phyloP scores from a whole-genome alignment of 2,888 invertebrate species.

The Lymantria dispar region DNA sequence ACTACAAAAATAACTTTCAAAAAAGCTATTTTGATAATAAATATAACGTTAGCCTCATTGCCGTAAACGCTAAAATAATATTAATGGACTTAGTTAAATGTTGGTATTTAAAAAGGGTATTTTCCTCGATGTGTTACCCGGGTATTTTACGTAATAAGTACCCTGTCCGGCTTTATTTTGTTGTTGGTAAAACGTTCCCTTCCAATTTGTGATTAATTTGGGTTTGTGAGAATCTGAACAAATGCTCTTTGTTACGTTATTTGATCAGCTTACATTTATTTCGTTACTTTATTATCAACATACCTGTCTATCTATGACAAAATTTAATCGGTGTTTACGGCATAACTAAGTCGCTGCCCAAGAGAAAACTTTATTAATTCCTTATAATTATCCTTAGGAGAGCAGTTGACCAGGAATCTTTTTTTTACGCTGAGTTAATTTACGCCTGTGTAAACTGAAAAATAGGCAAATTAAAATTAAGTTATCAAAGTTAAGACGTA shows the following conservation, averaged over 20 bases:
- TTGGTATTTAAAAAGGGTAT: conserved; percentile 2
- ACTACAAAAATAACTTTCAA: no score
- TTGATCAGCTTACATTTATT: neutral
- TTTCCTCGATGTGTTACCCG: conserved; percentile 1
- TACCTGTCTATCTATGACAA: no score
- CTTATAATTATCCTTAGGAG: no score
- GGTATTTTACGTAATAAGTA: neutral
- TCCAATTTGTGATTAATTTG: conserved; percentile 15
- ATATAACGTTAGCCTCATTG: neutral
- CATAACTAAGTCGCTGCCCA: no score
- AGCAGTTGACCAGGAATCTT: no score
- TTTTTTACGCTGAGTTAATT: no score
- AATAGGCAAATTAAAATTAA: no score
- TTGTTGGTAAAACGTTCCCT: conserved; percentile 4
- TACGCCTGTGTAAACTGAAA: no score
- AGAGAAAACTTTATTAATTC: no score
- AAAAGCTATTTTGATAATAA: no score
- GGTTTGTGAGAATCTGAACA: conserved; percentile 16
- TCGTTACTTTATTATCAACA: neutral
- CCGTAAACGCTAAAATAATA: conserved; percentile 1
- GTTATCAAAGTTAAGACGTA: no score
- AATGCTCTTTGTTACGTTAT: conserved; percentile 3
- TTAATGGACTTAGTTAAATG: conserved; percentile 1
- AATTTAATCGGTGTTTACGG: no score
- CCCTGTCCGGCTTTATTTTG: neutral